phyloP scores from a whole-genome alignment of 1,140 invertebrate genomes.

The Drosophila hydei region DNA sequence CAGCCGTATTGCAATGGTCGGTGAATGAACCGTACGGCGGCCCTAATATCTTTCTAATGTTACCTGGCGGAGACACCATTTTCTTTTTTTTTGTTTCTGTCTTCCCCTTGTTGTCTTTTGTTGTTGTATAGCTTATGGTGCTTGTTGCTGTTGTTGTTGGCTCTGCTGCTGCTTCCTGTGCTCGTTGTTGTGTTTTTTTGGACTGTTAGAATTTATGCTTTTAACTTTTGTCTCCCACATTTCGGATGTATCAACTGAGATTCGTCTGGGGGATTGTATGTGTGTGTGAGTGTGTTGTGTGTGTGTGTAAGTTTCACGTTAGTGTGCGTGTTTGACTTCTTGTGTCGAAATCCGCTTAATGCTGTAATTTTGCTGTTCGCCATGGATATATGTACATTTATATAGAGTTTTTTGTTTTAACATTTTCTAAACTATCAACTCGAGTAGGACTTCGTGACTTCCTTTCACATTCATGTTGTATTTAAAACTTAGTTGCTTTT shows the following conservation, averaged over 20 bases:
- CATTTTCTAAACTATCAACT: not conserved
- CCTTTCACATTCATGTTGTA: not conserved
- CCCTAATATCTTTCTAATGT: slow-evolving; percentile 69
- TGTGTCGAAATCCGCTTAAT: slow-evolving; percentile 76
- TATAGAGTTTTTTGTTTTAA: too few species aligned
- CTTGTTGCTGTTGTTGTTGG: slow-evolving; percentile 44
- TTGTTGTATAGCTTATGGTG: slow-evolving; percentile 37
- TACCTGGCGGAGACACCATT: slow-evolving; percentile 77
- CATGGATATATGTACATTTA: not conserved
- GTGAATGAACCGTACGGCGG: slow-evolving; percentile 77
- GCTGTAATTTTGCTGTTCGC: slow-evolving; percentile 71
- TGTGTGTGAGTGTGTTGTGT: slow-evolving; percentile 30
- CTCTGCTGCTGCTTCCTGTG: slow-evolving; percentile 56
- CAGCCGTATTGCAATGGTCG: slow-evolving; percentile 79
- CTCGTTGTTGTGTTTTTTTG: slow-evolving; percentile 49
- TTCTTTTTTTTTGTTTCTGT: slow-evolving; percentile 56
- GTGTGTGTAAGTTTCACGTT: slow-evolving; percentile 30
- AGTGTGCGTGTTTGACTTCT: slow-evolving; percentile 70
- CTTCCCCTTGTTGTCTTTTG: slow-evolving; percentile 32
- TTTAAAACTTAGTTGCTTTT: not conserved
- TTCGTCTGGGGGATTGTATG: slow-evolving; percentile 42
- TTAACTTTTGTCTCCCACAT: slow-evolving; percentile 72
- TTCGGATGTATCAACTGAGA: slow-evolving; percentile 57
- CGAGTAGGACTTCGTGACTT: not conserved
- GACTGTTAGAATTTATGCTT: slow-evolving; percentile 73